phyloP scores from a whole-genome alignment of 1,140 invertebrate genomes.

The Alviniconcha marisindica region DNA sequence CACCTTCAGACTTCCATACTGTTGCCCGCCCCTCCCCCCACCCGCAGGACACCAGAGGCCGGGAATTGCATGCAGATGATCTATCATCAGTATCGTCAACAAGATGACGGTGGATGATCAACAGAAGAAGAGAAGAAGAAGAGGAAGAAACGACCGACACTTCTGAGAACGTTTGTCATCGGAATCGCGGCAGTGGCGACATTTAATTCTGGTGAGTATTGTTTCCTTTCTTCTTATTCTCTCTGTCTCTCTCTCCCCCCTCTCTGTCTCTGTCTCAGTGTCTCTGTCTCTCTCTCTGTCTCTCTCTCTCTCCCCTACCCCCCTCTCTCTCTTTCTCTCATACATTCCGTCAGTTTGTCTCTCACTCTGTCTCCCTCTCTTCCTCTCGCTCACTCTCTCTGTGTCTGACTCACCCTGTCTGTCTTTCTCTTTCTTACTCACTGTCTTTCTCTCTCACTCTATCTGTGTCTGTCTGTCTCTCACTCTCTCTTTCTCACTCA shows the following conservation, averaged over 20 bases:
- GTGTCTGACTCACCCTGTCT: background rate
- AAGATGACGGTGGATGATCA: no score
- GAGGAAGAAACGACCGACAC: background rate
- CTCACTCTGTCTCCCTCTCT: no score
- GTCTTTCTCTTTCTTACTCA: no score
- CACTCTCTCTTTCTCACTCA: background rate
- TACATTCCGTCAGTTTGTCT: no score
- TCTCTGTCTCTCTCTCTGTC: background rate
- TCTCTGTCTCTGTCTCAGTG: background rate
- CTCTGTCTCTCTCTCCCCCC: slow-evolving; percentile 3
- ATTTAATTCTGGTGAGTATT: no score
- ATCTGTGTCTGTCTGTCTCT: no score
- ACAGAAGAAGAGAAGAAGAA: background rate
- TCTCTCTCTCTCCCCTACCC: background rate
- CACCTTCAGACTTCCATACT: no score
- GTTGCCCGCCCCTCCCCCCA: no score
- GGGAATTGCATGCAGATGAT: background rate
- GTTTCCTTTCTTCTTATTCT: background rate
- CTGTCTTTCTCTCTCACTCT: no score
- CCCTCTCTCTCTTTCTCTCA: background rate
- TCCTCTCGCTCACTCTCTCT: background rate
- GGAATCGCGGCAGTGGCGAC: no score
- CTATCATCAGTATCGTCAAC: background rate
- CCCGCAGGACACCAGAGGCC: background rate
- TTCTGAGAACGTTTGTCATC: no score